These are phyloP conservation scores for Dolichomitus sp. DNA, from an alignment of 2,888 invertebrate species.

Conservation along the genomic window DNA sequence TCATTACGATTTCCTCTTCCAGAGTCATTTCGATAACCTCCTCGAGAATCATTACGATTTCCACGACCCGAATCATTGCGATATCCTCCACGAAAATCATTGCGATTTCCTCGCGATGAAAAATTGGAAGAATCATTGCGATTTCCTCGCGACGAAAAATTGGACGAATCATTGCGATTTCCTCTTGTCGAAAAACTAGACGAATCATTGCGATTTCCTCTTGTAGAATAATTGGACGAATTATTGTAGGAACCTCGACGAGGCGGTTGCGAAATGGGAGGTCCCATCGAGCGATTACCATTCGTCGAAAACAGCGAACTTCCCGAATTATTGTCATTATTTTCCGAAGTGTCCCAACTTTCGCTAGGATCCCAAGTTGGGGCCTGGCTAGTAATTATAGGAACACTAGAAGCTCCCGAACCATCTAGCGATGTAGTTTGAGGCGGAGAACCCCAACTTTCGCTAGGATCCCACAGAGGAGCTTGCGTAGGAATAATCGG, in stretches of 20 bases:
- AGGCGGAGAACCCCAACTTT: constrained; percentile 9
- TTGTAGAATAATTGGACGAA: neutral
- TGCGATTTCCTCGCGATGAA: no score
- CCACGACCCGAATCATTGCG: no score
- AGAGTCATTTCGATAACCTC: no score
- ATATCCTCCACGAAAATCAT: no score
- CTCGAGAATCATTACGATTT: no score
- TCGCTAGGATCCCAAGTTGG: neutral
- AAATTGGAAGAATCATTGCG: neutral
- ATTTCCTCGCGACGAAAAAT: neutral
- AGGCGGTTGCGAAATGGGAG: neutral
- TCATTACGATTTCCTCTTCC: neutral
- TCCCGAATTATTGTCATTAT: neutral
- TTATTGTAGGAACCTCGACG: neutral
- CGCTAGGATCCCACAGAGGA: constrained; percentile 20
- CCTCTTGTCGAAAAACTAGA: neutral
- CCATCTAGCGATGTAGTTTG: neutral
- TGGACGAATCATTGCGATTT: neutral
- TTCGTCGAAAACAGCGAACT: neutral
- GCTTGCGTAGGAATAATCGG: neutral
- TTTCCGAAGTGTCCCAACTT: constrained; percentile 1
- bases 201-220: neutral
- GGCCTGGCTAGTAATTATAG: neutral
- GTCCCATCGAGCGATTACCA: neutral
- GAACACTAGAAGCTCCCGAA: neutral